These are phyloP conservation scores for Saccostrea glomerata DNA, from an alignment of 1,140 invertebrate species.

Conservation along the genomic window DNA sequence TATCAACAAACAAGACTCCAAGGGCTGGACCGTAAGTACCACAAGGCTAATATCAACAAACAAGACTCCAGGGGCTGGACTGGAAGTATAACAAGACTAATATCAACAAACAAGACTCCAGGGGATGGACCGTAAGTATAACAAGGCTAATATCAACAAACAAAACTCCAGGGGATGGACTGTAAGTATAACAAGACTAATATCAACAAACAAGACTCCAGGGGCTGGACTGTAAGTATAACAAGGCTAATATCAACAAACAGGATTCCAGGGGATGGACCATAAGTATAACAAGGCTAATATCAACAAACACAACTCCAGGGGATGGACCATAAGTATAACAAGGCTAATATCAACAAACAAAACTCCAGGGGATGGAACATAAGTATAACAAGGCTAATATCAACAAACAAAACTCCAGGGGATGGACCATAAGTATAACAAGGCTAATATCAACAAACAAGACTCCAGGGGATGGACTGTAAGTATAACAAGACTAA, in stretches of 20 bases:
- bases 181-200: no score
- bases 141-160: no score
- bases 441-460: slow-evolving; percentile 73
- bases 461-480: slow-evolving; percentile 76
- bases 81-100: slow-evolving; percentile 60
- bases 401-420: slow-evolving; percentile 73
- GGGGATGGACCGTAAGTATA: slow-evolving; percentile 67
- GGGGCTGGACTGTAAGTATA: slow-evolving; percentile 39
- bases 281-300: slow-evolving; percentile 39
- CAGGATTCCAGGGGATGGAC: no score
- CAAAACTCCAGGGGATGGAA: no score
- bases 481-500: slow-evolving; percentile 74
- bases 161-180: no score
- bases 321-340: slow-evolving; percentile 37
- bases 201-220: no score
- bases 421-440: slow-evolving; percentile 76
- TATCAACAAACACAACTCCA: no score
- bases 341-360: no score
- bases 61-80: slow-evolving; percentile 66
- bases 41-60: slow-evolving; percentile 73
- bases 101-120: slow-evolving; percentile 73
- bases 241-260: no score
- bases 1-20: slow-evolving; percentile 73
- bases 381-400: slow-evolving; percentile 67
- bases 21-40: slow-evolving; percentile 75